Percentiles rank a stretch among this genome's conserved stretches.
Evolutionary conservation across 1,140 invertebrate genomes (phyloP).

Genomic region (Neoseiulus cucumeris): DNA sequence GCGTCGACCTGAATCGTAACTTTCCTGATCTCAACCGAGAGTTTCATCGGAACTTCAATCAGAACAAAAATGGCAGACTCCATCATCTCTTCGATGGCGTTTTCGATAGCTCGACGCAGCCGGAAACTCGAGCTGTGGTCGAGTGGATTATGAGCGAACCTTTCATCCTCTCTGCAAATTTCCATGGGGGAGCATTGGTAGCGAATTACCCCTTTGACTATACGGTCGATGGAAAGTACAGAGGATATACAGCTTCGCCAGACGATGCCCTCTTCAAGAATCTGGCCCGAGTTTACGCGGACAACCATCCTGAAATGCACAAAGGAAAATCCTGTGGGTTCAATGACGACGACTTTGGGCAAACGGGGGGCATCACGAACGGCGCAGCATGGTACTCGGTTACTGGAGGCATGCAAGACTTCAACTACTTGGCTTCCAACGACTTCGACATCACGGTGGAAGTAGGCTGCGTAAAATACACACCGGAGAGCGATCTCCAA

Average conservation of each 20-base stretch:
- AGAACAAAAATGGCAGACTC: conserved; percentile 47
- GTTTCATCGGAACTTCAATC: conserved; percentile 38
- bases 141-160: conserved; percentile 60
- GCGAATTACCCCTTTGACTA: conserved; percentile 87
- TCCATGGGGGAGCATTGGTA: conserved; percentile 78
- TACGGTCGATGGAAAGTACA: conserved; percentile 13
- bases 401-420: conserved; percentile 70
- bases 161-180: conserved; percentile 84
- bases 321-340: conserved; percentile 26
- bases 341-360: conserved; percentile 38
- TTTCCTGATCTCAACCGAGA: conserved; percentile 60
- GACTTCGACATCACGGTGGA: conserved; percentile 74
- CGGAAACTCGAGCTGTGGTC: conserved; percentile 75
- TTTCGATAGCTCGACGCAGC: conserved; percentile 41
- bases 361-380: conserved; percentile 60
- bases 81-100: conserved; percentile 44
- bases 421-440: conserved; percentile 71
- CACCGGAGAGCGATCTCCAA: conserved; percentile 36
- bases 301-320: conserved; percentile 29
- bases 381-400: conserved; percentile 69
- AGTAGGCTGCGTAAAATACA: conserved; percentile 67
- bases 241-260: conserved; percentile 35
- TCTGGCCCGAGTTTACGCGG: conserved; percentile 55
- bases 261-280: conserved; percentile 64
- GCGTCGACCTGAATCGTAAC: conserved; percentile 60